A percentile compares a stretch with the other conserved stretches of the same genome.
These are phyloP conservation scores for Geotrypetes seraphini DNA, from an alignment of 2,797 vertebrate genomes.

Conservation along the genomic window DNA sequence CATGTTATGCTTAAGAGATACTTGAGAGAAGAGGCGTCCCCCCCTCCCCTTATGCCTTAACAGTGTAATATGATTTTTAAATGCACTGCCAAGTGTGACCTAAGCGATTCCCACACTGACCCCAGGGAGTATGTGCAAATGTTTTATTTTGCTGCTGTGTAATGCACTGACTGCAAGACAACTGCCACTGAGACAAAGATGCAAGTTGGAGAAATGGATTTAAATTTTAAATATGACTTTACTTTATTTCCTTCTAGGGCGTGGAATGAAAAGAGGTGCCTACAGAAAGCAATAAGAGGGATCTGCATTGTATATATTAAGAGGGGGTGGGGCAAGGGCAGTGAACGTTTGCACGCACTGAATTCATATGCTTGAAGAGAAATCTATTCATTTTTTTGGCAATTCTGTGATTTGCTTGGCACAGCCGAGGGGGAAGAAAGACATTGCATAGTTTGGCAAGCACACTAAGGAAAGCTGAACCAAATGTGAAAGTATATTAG, in stretches of 20 bases:
- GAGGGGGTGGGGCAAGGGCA: too few relatives aligned
- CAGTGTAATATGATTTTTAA: too few relatives aligned
- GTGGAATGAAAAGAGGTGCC: constrained; percentile 20
- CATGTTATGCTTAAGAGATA: too few relatives aligned
- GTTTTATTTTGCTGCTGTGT: too few relatives aligned
- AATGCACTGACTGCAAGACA: too few relatives aligned
- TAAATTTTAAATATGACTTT: background rate
- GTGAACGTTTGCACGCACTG: background rate
- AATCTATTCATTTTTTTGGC: constrained; percentile 5
- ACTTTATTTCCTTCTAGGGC: constrained; percentile 11
- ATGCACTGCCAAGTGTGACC: too few relatives aligned
- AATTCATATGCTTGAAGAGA: background rate
- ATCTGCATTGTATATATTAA: constrained; percentile 2
- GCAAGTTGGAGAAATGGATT: background rate
- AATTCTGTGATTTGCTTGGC: constrained; percentile 17
- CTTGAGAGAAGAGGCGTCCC: too few relatives aligned
- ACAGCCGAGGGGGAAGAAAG: constrained; percentile 7
- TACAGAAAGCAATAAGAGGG: constrained; percentile 31
- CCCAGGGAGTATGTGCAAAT: too few relatives aligned
- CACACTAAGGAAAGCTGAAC: constrained; percentile 10
- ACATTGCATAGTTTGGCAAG: constrained; percentile 7
- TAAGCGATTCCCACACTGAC: too few relatives aligned
- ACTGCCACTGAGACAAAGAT: too few relatives aligned
- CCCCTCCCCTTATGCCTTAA: too few relatives aligned
- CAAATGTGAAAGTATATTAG: constrained; percentile 8